Percentiles rank a stretch among this genome's conserved stretches.
Evolutionary conservation across 1,140 invertebrate species (phyloP).

Genomic region (Cotesia glomerata): DNA sequence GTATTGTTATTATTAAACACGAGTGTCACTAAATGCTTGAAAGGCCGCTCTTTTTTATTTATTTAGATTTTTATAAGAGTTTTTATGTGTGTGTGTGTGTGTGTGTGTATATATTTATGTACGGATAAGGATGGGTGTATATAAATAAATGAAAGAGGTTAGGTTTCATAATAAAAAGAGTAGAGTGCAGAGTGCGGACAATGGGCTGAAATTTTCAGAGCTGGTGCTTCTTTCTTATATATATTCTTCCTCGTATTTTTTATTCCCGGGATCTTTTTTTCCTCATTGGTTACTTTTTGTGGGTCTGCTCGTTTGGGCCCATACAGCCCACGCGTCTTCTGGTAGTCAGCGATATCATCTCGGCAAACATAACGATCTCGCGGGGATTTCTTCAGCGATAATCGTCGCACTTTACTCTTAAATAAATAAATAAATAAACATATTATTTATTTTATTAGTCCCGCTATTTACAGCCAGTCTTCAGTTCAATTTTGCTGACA

Average conservation of each 20-base stretch:
- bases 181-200: not conserved
- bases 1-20: too few species aligned
- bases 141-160: too few species aligned
- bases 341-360: constrained; percentile 27
- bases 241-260: not conserved
- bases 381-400: constrained; percentile 18
- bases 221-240: too few species aligned
- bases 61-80: not conserved
- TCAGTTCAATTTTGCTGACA: too few species aligned
- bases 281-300: constrained; percentile 10
- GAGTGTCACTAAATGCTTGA: not conserved
- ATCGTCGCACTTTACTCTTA: not conserved
- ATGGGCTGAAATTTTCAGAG: not conserved
- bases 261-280: not conserved
- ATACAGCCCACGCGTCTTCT: constrained; percentile 22
- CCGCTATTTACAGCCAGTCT: too few species aligned
- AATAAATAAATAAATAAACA: constrained; percentile 15
- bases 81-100: too few species aligned
- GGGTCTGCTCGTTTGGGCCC: constrained; percentile 8
- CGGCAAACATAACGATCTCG: constrained; percentile 15
- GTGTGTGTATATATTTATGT: too few species aligned
- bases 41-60: not conserved
- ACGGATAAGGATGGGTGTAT: too few species aligned
- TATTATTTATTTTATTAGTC: not conserved
- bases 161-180: not conserved